Base-by-base conservation (phyloP, 1,140 invertebrate species). In the Heliconius nattereri region DNA sequence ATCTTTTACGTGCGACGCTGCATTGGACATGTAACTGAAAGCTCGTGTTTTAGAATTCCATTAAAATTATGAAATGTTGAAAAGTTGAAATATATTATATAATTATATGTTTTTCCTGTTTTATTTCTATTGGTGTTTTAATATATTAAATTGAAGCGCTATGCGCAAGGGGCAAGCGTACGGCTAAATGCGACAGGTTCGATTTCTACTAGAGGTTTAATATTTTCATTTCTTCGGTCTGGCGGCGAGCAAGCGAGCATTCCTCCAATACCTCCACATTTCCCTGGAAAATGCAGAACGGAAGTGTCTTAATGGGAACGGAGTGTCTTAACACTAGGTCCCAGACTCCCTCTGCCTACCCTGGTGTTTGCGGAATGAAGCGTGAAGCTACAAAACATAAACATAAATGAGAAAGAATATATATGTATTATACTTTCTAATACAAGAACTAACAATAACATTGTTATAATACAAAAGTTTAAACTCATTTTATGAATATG, bases 1-100 rank as follows among this genome's bases (percentile, higher is more conserved):
- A 79, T 79, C 73, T 78, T 78, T 74, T 78, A 78, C 78, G 78
- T 78, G 78, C 78, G 19, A 29, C 57, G 78, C 78, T 75, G 72
- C 66, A 74, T 78, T 70, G 72, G 78, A 78, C 72, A 78, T 60
- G 78, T 75, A 73, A 60, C 71, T 66, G 60, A 66, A 49, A 75
- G 60, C 75, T 76, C 49, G 37, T 40, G 26, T 52, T 66, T 66
- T 66, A 66, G 60, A 66, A 66, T 66, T 66, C 60, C 60, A 66
- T 66, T 66, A 66, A 66, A 66, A 66, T 73, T 45, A 73, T 26
- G 45, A 73, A 73, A 73, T 26, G n/a, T 45, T 73, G 26, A 20
- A 23, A 13, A 45, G 16, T n/a, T 19, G 5, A 11, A 26, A 73
- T 45, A 49, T 49, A 73, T 11, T 37, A 73, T 37, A 37, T 72